A percentile compares a stretch with the other conserved stretches of the same genome.
These are phyloP conservation scores for Phylloscopus trochilus DNA, from an alignment of 2,113 vertebrate species.

Conservation along the genomic window DNA sequence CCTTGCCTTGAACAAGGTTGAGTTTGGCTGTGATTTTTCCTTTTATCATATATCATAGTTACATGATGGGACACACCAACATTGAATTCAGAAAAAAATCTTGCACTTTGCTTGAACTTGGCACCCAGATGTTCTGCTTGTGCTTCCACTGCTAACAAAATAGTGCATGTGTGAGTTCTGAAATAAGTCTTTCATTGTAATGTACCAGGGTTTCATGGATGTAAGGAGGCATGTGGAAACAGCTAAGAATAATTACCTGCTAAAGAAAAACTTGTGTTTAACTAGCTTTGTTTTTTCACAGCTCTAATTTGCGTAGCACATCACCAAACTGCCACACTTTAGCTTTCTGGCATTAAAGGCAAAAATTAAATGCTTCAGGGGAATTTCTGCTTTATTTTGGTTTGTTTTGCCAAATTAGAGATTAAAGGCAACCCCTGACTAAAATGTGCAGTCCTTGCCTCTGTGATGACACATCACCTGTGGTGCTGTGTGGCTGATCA, in stretches of 20 bases:
- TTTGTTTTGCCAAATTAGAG: slow-evolving; percentile 61
- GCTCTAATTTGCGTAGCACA: slow-evolving; percentile 61
- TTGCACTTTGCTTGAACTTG: slow-evolving; percentile 83
- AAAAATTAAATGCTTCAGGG: slow-evolving; percentile 6
- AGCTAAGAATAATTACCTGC: slow-evolving; percentile 41
- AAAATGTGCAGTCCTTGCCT: slow-evolving; percentile 9
- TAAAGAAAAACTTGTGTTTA: slow-evolving; percentile 46
- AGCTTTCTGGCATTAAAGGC: slow-evolving; percentile 42
- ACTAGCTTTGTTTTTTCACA: slow-evolving; percentile 55
- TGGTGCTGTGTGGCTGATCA: background rate
- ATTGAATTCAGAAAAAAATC: slow-evolving; percentile 53
- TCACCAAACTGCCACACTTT: slow-evolving; percentile 50
- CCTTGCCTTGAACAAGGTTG: slow-evolving; percentile 74
- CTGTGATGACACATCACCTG: slow-evolving; percentile 30
- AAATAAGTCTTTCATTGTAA: slow-evolving; percentile 58
- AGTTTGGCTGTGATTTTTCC: slow-evolving; percentile 70
- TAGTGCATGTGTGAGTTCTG: slow-evolving; percentile 47
- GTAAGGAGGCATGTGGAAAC: slow-evolving; percentile 43
- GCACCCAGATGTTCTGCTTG: slow-evolving; percentile 64
- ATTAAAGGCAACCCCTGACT: slow-evolving; percentile 59
- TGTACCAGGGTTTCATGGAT: background rate
- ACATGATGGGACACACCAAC: slow-evolving; percentile 69
- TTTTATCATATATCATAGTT: slow-evolving; percentile 81
- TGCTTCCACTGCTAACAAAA: slow-evolving; percentile 56
- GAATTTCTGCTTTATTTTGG: slow-evolving; percentile 30